Base-by-base conservation (phyloP, 2,797 vertebrate genomes). In the Taeniopygia guttata region DNA sequence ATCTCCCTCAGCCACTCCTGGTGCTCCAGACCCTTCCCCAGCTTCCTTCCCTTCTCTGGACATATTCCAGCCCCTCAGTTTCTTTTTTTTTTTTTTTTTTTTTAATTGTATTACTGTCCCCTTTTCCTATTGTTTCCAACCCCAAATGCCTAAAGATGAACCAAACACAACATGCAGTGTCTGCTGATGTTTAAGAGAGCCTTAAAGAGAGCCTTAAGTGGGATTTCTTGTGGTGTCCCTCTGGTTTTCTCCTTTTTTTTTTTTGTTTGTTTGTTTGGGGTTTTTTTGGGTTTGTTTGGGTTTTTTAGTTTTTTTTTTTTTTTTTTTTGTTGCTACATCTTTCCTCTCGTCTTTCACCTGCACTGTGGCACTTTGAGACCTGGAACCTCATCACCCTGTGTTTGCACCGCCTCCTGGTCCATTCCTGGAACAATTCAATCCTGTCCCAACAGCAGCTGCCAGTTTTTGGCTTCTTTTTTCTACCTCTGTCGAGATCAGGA, bases 11-110 rank as follows among this genome's bases (percentile, higher is more conserved):
- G 26, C 14, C 2, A 0, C 7, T 64, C 4, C 36, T 40, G 25
- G 7, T 36, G 5, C 22, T 67, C 43, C 40, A 72, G 38, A 46
- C 3, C 30, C 11, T 68, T 67, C 38, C 7, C 5, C n/a, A 86
- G 7, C 5, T 52, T 2, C 12, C 0, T 30, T 66, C 20, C 16
- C 30, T 52, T 67, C 12, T 36, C 21, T n/a, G 36, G n/a, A 36
- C 18, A 14, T 0, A 0, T 12, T 67, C 23, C 64, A 68, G 5
- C 25, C 5, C 22, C 12, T 52, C 45, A 43, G 26, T 30, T 32
- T 12, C 38, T 34, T 59, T 25, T 8, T 30, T 62, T 16, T 26
- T 20, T 40, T 40, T 40, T 40, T 40, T 40, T 40, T 40, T 40
- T 40, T 13, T n/a, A n/a, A 40, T 40, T 40, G 38, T 43, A 32